Evolutionary conservation across 2,888 invertebrate species (phyloP), one percentile per base, ranked within the genome.

Genomic region (Bimastos eiseni): DNA sequence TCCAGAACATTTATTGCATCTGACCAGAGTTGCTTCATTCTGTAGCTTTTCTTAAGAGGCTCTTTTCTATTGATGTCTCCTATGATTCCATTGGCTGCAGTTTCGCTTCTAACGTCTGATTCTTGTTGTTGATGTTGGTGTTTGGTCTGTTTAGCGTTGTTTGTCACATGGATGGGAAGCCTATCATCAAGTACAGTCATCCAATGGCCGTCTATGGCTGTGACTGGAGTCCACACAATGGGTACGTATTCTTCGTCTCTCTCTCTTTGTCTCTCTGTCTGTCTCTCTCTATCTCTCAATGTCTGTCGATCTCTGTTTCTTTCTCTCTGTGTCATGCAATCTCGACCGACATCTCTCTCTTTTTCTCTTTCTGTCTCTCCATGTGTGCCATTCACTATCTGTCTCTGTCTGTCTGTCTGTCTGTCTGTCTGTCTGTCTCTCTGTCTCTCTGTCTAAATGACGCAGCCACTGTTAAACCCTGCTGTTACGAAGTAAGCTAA

Each of bases 211-310:
- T 95, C 38, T 95, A 93, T 93, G 95, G 95, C 15, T 95, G 95
- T 93, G 95, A 95, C 92, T 95, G 95, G 95, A 94, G 94, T 91
- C 95, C 95, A 24, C 93, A 94, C 92, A 95, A 95, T 92, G 91
- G 49, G 90, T 90, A 37, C n/a, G 83, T 90, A 19, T 30, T 37
- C 33, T 41, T 30, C n/a, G 4, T 41, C 38, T 13, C 21, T 36
- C 55, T 88, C 15, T 33, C n/a, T 30, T 24, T 17, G 2, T n/a
- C 84, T 34, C 84, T 84, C 17, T n/a, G 83, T 83, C n/a, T 83
- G 11, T 83, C 34, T 17, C 17, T 83, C 33, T 83, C 3, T 83
- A 2, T 13, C n/a, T 83, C 6, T 83, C n/a, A n/a, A 4, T 30
- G 33, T 83, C 83, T 83, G n/a, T 33, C 13, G 84, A 34, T 84